Percentiles rank a stretch among this genome's conserved stretches.
phyloP scores from a whole-genome alignment of 92 coral and sea anemone species.

The Phenganax stokvisi region DNA sequence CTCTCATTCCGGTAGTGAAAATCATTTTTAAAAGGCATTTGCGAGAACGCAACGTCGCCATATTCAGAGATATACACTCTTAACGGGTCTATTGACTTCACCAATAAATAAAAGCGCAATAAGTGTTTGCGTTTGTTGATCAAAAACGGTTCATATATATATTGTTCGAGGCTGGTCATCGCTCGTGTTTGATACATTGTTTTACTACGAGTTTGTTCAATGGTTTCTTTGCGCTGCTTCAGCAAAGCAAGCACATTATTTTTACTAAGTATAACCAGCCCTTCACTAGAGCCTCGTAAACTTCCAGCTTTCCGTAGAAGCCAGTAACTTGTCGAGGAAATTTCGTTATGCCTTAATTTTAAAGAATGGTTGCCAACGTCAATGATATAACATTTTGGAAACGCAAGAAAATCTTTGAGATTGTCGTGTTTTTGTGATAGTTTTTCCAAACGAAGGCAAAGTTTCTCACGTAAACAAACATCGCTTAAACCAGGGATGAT shows the following conservation, averaged over 20 bases:
- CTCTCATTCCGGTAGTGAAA: not conserved
- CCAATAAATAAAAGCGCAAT: constrained; percentile 28
- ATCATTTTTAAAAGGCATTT: constrained; percentile 23
- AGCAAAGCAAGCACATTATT: not conserved
- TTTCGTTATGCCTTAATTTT: not conserved
- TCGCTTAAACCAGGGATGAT: constrained; percentile 28
- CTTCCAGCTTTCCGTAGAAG: constrained; percentile 30
- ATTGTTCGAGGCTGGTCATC: constrained; percentile 27
- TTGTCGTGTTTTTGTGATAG: constrained; percentile 7
- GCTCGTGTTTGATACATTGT: constrained; percentile 21
- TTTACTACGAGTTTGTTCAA: not conserved
- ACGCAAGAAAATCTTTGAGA: constrained; percentile 9
- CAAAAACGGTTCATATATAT: constrained; percentile 31
- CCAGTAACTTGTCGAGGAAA: constrained; percentile 18
- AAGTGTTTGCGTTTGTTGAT: constrained; percentile 28
- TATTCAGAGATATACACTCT: constrained; percentile 16
- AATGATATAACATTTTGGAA: constrained; percentile 30
- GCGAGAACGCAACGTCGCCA: constrained; percentile 28
- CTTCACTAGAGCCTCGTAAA: constrained; percentile 30
- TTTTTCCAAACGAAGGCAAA: constrained; percentile 13
- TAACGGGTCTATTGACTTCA: constrained; percentile 32
- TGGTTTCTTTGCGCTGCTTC: not conserved
- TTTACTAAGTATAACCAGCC: not conserved
- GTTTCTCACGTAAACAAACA: constrained; percentile 29
- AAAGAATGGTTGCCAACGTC: not conserved